Evolutionary conservation across 2,113 vertebrate genomes (phyloP).

Genomic region (Neopipo cinnamomea): DNA sequence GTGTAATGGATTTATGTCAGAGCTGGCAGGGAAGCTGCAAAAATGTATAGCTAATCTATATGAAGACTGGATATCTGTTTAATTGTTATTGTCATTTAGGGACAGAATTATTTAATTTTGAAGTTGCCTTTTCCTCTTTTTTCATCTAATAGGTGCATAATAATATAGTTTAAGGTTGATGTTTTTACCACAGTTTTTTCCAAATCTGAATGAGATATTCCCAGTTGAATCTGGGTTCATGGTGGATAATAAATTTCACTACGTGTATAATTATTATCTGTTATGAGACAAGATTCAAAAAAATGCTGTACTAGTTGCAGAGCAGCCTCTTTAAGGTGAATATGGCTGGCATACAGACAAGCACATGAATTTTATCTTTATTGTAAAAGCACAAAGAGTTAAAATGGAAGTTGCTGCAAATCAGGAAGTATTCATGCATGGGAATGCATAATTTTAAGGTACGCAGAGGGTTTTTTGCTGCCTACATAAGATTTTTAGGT

Average conservation of each 20-base stretch:
- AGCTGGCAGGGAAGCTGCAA: conserved; percentile 40
- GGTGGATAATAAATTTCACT: neutral
- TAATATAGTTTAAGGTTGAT: neutral
- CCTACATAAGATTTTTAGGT: neutral
- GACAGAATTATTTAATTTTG: conserved; percentile 52
- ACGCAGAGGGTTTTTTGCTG: neutral
- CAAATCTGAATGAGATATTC: neutral
- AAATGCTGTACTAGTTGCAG: neutral
- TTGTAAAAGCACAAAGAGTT: neutral
- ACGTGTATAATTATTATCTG: neutral
- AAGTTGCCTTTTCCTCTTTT: neutral
- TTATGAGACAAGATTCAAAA: neutral
- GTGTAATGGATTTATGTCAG: conserved; percentile 66
- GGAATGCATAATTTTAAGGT: neutral
- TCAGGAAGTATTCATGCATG: neutral
- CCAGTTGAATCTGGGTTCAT: neutral
- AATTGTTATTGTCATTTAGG: conserved; percentile 59
- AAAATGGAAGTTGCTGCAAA: neutral
- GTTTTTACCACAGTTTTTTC: neutral
- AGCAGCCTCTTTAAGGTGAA: neutral
- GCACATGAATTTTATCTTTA: neutral
- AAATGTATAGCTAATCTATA: conserved; percentile 64
- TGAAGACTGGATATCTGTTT: conserved; percentile 35
- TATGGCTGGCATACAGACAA: neutral
- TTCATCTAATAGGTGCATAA: neutral